Evolutionary conservation across 23 tunicate species (phyloP), one percentile per base, ranked within the genome.

Genomic region (Pegea sp.): DNA sequence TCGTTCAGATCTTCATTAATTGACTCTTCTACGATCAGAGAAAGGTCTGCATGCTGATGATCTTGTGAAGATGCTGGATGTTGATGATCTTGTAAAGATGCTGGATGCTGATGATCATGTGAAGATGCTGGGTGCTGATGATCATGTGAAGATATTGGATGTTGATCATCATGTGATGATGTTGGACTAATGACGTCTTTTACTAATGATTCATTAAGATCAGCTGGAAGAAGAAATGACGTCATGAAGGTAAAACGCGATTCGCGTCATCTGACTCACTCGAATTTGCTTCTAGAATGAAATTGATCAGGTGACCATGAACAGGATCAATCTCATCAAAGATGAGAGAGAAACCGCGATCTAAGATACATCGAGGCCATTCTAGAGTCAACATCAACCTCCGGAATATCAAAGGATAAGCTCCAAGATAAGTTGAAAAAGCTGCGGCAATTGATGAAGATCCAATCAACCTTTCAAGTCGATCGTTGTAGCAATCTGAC

Each of bases 311-410:
- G 50, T 84, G 95, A 56, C 95, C 95, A 32, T 58, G 61, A 52
- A 84, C 84, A 28, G 95, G 84, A 63, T 84, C 95, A 59, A 68
- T 68, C 16, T 72, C 59, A 38, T 74, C 84, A 58, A 84, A 84
- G 28, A 84, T 84, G 24, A 84, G 76, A 58, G 84, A 76, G 57
- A 84, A 67, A 26, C 84, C 95, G 64, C 71, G 56, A 22, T 84
- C 84, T 2, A 58, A 72, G 30, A 84, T 66, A 67, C 95, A 84
- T 22, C 67, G 72, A 4, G 84, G 71, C 93, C 95, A 74, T 55
- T 74, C 95, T 16, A 61, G 66, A 23, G 95, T 84, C 53, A 73
- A 67, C 63, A 84, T 56, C 71, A 68, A 59, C 22, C 95, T 67
- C 8, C 84, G 63, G 52, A 84, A 74, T 63, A 68, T 68, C 66